Conservation (phyloP, 1,140 invertebrate genomes). For the Drosophila mojavensis region DNA sequence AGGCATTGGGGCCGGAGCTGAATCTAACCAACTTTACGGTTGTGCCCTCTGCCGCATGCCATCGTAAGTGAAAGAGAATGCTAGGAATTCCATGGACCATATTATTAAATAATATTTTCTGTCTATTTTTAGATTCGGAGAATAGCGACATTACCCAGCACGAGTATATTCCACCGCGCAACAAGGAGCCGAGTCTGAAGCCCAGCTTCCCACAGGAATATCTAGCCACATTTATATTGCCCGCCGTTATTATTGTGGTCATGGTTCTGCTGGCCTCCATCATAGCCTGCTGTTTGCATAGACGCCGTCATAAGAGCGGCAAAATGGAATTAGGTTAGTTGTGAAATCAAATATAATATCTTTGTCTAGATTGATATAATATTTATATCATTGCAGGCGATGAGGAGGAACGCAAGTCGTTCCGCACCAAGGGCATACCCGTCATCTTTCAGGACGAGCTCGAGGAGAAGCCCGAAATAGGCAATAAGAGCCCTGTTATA, state of each 20-base stretch:
- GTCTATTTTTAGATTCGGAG: conserved; percentile 44
- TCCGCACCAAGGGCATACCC: conserved; percentile 94
- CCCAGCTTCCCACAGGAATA: conserved; percentile 89
- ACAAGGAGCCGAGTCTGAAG: conserved; percentile 85
- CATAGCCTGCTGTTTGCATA: conserved; percentile 94
- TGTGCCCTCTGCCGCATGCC: conserved; percentile 89
- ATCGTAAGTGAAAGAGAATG: conserved; percentile 82
- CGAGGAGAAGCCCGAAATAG: conserved; percentile 94
- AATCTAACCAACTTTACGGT: conserved; percentile 88
- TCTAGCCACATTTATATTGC: conserved; percentile 93
- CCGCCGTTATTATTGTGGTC: conserved; percentile 93
- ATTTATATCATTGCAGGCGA: conserved; percentile 84
- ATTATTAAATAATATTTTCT: not conserved
- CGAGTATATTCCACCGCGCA: conserved; percentile 66
- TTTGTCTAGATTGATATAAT: not conserved
- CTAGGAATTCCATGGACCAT: not conserved
- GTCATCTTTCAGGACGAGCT: conserved; percentile 98
- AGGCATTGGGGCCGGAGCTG: conserved; percentile 91
- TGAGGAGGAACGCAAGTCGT: conserved; percentile 91
- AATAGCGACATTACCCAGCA: conserved; percentile 64
- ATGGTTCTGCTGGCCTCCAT: conserved; percentile 94
- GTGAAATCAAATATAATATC: not conserved
- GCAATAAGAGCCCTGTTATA: conserved; percentile 95
- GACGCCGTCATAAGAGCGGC: conserved; percentile 91
- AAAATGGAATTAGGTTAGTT: conserved; percentile 90